Base-by-base conservation (phyloP, 2,888 invertebrate species). In the Diploptera punctata region DNA sequence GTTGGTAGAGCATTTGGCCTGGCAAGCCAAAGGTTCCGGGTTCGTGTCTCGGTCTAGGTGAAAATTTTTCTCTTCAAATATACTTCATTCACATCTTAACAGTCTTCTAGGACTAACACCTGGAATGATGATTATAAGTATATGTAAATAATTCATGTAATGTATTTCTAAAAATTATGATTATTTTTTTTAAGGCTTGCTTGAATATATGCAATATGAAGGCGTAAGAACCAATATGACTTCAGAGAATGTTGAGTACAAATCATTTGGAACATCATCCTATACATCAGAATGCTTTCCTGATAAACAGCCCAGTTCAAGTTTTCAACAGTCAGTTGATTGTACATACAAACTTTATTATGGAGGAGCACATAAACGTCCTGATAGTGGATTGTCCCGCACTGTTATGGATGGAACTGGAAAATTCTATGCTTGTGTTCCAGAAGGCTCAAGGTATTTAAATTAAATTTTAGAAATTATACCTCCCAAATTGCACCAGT, bases 301-400 rank as follows among this genome's bases (percentile, higher is more conserved):
- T 21, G 13, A 19, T 10, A 3, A 21, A 29, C 21, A 16, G 16
- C 4, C 31, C 33, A 54, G 3, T 1, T 26, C 19, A 7, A 13
- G 31, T 33, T 7, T 21, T 24, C 31, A 29, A 19, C 61, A 29
- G 0, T 2, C 9, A 13, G 62, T 62, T 7, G 70, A 70, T 24
- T 21, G 49, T 26, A 84, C 83, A 0, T 84, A 82, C 79, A 84
- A 85, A 76, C 77, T 84, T 75, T 85, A 82, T 77, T 84, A 84
- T 78, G 84, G 84, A 31, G 85, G 85, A 33, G 81, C 80, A n/a
- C 83, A 84, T 78, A 83, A 83, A 76, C 76, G 83, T 62, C 83
- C 85, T n/a, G 84, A 84, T 77, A 81, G 80, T 5, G 82, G 80
- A 31, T 81, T 82, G 65, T 78, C 79, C n/a, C 76, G 81, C 26